Base-by-base conservation (phyloP, 2,113 vertebrate genomes). In the Alouatta palliata region DNA sequence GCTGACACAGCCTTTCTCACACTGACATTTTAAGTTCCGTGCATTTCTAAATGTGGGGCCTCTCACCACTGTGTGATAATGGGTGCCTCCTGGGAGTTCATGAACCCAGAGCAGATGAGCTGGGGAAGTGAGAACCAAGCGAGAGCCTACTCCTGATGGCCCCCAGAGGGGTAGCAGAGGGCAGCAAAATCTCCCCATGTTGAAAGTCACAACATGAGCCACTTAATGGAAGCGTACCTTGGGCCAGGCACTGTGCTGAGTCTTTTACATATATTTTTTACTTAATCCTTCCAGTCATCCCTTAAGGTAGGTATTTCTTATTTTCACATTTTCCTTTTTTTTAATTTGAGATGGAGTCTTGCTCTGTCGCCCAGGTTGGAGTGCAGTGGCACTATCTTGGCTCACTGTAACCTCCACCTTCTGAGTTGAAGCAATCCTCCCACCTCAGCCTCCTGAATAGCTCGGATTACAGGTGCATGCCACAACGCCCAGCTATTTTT, bases 161-260 rank as follows among this genome's bases (percentile, higher is more conserved):
- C n/a, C 70, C 58, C 30, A 1, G 40, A 64, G 68, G n/a, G 37
- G 43, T 45, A 25, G 35, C 66, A 54, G 90, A 52, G 23, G 45
- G 56, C 66, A 47, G 54, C 19, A 13, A 32, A 87, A 21, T 19
- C 2, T 56, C n/a, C 64, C 40, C 2, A 0, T 0, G 2, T 43
- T 47, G 14, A 87, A 77, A 77, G 27, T 76, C 17, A 52, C 76
- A 19, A 32, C 5, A 66, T 58, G 85, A 30, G n/a, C 77, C 19
- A 9, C 30, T 77, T 90, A 58, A n/a, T 37, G 45, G 43, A 54
- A 79, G 52, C 3, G 21, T 19, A 56, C 32, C 23, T 30, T 64
- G 54, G 81, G 25, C 47, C 37, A 20, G 49, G 58, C 43, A 30
- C 37, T 20, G 3, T 32, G 52, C 40, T 58, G 27, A 20, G n/a